Percentiles rank a stretch among this genome's conserved stretches.
Evolutionary conservation across 2,888 invertebrate species (phyloP).

Genomic region (Xanthorhoe spadicearia): DNA sequence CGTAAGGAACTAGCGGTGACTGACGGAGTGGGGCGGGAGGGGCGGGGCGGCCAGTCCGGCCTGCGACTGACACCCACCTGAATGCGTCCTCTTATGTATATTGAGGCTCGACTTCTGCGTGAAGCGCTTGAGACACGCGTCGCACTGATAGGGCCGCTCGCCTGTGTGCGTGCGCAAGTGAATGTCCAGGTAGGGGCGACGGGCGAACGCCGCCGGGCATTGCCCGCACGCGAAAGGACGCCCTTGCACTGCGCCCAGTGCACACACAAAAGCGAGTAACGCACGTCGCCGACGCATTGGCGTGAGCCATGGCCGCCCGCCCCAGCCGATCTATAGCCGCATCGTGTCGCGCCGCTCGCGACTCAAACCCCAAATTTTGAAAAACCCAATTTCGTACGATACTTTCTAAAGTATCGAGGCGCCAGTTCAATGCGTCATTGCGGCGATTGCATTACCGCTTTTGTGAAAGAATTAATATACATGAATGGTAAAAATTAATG

Average conservation of each 20-base stretch:
- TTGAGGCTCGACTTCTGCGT: slow-evolving; percentile 93
- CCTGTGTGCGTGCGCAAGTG: slow-evolving; percentile 85
- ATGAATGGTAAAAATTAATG: slow-evolving; percentile 66
- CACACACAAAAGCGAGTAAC: slow-evolving; percentile 85
- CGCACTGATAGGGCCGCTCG: slow-evolving; percentile 88
- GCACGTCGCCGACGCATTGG: slow-evolving; percentile 80
- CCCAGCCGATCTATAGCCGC: slow-evolving; percentile 56
- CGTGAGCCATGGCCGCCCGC: slow-evolving; percentile 58
- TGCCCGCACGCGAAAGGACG: slow-evolving; percentile 78
- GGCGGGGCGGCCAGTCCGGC: slow-evolving; percentile 78
- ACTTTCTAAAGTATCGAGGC: slow-evolving; percentile 46
- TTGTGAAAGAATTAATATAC: slow-evolving; percentile 83
- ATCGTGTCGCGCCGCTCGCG: slow-evolving; percentile 45
- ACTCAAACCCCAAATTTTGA: slow-evolving; percentile 48
- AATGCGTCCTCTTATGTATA: slow-evolving; percentile 92
- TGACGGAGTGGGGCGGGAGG: slow-evolving; percentile 56
- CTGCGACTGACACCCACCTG: slow-evolving; percentile 84
- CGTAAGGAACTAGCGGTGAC: slow-evolving; percentile 45
- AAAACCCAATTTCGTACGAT: slow-evolving; percentile 61
- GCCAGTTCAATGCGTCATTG: slow-evolving; percentile 66
- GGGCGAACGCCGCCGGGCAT: slow-evolving; percentile 79
- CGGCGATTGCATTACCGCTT: slow-evolving; percentile 85
- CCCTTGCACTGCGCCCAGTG: slow-evolving; percentile 83
- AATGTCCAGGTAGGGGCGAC: slow-evolving; percentile 81
- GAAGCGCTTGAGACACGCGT: slow-evolving; percentile 90